Base-by-base conservation (phyloP, 1,140 invertebrate species). In the Hypsibius dujardini region DNA sequence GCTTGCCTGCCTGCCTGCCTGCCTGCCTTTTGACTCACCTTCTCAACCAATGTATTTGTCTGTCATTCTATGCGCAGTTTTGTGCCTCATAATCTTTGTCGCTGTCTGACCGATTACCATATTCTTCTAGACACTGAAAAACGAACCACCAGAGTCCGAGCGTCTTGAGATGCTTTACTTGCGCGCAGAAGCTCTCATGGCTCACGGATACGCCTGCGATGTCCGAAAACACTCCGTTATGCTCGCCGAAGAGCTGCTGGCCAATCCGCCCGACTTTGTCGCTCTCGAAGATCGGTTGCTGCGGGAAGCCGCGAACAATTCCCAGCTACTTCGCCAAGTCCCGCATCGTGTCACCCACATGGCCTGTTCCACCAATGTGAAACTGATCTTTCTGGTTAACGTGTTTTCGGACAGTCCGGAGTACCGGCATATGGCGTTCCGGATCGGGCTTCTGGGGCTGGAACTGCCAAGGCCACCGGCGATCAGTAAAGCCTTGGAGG, bases 381-480 rank as follows among this genome's bases (percentile, higher is more conserved):
- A 96, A 80, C 95, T 92, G 79, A 90, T 89, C 47, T 96, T 97
- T 78, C 83, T 97, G 0, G 95, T 91, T 78, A 89, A 87, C 2
- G 90, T 95, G 3, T 79, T 95, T 15, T 87, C 88, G 1, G 93
- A 97, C 79, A 92, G 92, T 79, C 83, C 86, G n/a, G 90, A 94
- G 79, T 88, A 87, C 76, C 89, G 94, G n/a, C 50, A 56, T 79
- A 81, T 97, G 60, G 92, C 92, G 2, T 98, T 97, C 81, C 85
- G 87, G 77, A 89, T 96, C 50, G 93, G 92, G 59, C 83, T 97
- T 74, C 95, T 92, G 80, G 94, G 92, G 1, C 79, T 98, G 59
- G 92, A 97, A 81, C 88, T 97, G 87, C 87, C 90, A 0, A 77
- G 84, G 69, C 91, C 92, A n/a, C 93, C 94, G 42, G 94, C 95